Evolutionary conservation across 2,888 invertebrate species (phyloP), one percentile per base, ranked within the genome.

Genomic region (Dinocampus coccinellae): DNA sequence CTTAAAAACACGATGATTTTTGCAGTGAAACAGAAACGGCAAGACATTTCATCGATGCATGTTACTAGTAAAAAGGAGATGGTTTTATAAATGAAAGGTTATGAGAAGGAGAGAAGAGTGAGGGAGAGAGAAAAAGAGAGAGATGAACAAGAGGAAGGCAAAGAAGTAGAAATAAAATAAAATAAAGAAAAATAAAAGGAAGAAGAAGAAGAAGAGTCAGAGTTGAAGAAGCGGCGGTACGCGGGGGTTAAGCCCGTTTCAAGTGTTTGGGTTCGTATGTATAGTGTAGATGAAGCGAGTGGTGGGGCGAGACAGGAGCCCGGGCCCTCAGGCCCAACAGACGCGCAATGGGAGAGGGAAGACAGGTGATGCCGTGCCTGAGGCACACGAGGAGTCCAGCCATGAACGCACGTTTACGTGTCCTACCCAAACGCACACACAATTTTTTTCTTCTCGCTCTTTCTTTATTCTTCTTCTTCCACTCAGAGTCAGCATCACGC

Each of bases 311-410:
- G 70, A 74, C 75, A 74, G 67, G 63, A 39, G 53, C 68, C 72
- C 42, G 20, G 34, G 55, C 55, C 57, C 36, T 69, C 57, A 57
- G 62, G 66, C 42, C 58, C 47, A 70, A 47, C 64, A 61, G 66
- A 69, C 39, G 61, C 60, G 64, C 62, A 73, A 77, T 77, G 77
- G 78, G 77, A 79, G 80, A 79, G 80, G 80, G 77, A 83, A 84
- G 86, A 86, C 87, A 86, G 87, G 85, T 87, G 87, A 87, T 85
- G 85, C 80, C 80, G 83, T 81, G 82, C 85, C 84, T 78, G 80
- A 79, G 83, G 81, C 83, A 73, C 72, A 75, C 71, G 75, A 75
- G 76, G 68, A 65, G 64, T 47, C 60, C 34, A 65, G 64, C 53
- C 77, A 71, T 77, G 75, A 75, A 79, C 76, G 76, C 79, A 78